Base-by-base conservation (phyloP, 2,888 invertebrate species). In the Meliscaeva auricollis region DNA sequence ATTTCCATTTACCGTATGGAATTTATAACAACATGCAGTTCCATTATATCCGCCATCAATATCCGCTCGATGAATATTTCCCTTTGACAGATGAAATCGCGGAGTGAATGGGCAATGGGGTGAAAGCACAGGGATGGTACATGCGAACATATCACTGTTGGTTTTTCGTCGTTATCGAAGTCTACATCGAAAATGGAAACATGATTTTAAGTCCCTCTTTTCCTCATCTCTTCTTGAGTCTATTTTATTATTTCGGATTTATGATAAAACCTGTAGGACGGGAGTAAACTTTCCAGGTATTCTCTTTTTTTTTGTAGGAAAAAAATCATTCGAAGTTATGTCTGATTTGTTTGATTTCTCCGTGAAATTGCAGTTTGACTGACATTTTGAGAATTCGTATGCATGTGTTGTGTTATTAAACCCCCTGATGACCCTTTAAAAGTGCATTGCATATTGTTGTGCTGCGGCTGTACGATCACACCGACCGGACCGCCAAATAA, bases 51-150 rank as follows among this genome's bases (percentile, higher is more conserved):
- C 81, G 26, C 80, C 85, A 85, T 85, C 81, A 81, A 85, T 85
- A 85, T 85, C 81, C 85, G 81, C 77, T 77, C 81, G 69, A 85
- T 85, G 85, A 85, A 85, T 85, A 85, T 85, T 85, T 85, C 85
- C 73, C 76, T 85, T 85, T 85, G 85, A 77, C 76, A 76, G 80
- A 66, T 48, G 74, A 32, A 46, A 46, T 66, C 64, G 46, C 48
- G 48, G 54, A 44, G 20, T 35, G 15, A 20, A 56, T 56, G 6
- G 35, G 7, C 41, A 41, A 26, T 13, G n/a, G 26, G 20, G 17
- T 22, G 56, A 4, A n/a, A n/a, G n/a, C n/a, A n/a, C 11, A 30
- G 11, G 50, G 30, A 4, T 35, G 30, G n/a, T n/a, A 52, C 20
- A 20, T 48, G 56, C 15, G 6, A 46, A 64, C 26, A 54, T 9